Evolutionary conservation across 2,888 invertebrate species (phyloP).

Genomic region (Elysia crispata): DNA sequence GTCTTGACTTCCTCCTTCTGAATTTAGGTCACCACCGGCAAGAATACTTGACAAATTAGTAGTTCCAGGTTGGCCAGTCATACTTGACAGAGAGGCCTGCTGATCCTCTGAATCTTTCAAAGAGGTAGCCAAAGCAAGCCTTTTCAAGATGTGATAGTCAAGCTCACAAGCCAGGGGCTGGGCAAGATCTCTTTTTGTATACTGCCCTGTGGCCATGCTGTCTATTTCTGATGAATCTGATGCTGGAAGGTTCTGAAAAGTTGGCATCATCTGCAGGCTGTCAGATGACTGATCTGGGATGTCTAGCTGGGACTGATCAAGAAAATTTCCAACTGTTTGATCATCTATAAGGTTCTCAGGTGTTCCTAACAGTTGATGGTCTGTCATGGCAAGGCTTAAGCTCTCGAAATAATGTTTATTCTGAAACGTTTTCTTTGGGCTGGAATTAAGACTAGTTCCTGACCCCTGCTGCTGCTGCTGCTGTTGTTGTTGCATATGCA

Average conservation of each 20-base stretch:
- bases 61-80: too few species aligned
- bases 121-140: conserved; percentile 21
- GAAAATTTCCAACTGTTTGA: conserved; percentile 34
- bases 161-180: conserved; percentile 26
- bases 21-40: too few species aligned
- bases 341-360: conserved; percentile 41
- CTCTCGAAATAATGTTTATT: conserved; percentile 45
- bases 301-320: conserved; percentile 37
- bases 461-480: background rate
- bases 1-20: too few species aligned
- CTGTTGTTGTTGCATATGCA: background rate
- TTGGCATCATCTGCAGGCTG: conserved; percentile 25
- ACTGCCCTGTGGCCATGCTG: conserved; percentile 16
- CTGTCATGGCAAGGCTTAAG: conserved; percentile 17
- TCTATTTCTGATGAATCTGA: conserved; percentile 17
- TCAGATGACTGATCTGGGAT: conserved; percentile 26
- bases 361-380: conserved; percentile 37
- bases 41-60: too few species aligned
- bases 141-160: conserved; percentile 38
- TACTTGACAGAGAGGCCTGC: too few species aligned
- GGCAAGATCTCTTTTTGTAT: conserved; percentile 22
- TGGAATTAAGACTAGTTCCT: background rate
- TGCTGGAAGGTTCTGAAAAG: conserved; percentile 24
- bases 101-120: conserved; percentile 12
- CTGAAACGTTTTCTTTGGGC: conserved; percentile 41